These are phyloP conservation scores for Catostylus mosaicus DNA, from an alignment of 30 jellyfish, hydroid and myxozoan genomes.

Conservation along the genomic window DNA sequence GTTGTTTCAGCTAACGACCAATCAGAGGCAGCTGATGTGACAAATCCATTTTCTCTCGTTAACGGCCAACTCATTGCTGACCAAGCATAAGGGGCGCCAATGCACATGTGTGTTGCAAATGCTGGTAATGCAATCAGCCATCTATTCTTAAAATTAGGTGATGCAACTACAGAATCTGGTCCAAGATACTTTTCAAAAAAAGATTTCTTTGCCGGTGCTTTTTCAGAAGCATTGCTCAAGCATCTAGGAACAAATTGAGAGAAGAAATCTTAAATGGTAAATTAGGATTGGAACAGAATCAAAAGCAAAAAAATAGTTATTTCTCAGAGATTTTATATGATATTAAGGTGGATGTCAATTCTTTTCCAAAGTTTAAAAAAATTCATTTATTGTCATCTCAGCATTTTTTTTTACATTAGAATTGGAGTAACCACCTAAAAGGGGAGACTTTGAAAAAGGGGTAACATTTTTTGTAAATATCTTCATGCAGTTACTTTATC, in stretches of 20 bases:
- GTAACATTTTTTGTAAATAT: too few relatives aligned
- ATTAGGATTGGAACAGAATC: too few relatives aligned
- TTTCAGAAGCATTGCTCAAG: conserved; percentile 34
- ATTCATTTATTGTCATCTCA: too few relatives aligned
- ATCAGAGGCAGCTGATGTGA: conserved; percentile 72
- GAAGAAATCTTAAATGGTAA: not conserved
- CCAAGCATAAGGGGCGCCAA: conserved; percentile 79
- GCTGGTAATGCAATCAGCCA: conserved; percentile 74
- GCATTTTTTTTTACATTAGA: too few relatives aligned
- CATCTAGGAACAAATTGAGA: conserved; percentile 7
- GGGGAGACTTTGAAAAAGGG: too few relatives aligned
- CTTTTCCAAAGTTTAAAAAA: too few relatives aligned
- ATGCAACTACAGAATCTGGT: conserved; percentile 64
- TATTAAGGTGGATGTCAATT: too few relatives aligned
- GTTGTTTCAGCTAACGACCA: conserved; percentile 76
- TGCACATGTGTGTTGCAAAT: conserved; percentile 78
- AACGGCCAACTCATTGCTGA: conserved; percentile 82
- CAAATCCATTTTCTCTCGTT: conserved; percentile 67
- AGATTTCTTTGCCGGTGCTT: conserved; percentile 32
- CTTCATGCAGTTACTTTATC: too few relatives aligned
- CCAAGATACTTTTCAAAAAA: conserved; percentile 57
- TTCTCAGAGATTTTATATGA: too few relatives aligned
- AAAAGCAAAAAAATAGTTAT: too few relatives aligned
- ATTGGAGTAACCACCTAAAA: too few relatives aligned
- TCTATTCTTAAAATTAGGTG: conserved; percentile 54